Percentiles rank a stretch among this genome's conserved stretches.
Evolutionary conservation across 1,140 invertebrate species (phyloP).

Genomic region (Apolygus lucorum): DNA sequence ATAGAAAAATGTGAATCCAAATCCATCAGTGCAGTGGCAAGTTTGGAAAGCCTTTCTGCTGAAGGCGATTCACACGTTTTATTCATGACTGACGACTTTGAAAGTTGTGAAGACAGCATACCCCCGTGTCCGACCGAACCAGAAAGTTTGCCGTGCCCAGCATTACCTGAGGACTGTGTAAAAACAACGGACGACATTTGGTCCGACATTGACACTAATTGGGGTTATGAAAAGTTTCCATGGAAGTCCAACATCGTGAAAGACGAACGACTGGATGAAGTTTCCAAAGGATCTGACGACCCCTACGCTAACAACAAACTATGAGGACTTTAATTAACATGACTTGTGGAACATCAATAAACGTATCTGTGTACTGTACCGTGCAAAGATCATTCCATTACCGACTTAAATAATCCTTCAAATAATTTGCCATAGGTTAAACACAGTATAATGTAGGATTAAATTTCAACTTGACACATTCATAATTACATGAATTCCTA

Average conservation of each 20-base stretch:
- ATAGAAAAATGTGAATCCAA: background rate
- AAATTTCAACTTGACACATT: background rate
- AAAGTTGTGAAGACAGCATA: constrained; percentile 2
- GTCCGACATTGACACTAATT: constrained; percentile 14
- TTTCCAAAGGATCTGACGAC: background rate
- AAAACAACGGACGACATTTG: background rate
- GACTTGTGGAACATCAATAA: background rate
- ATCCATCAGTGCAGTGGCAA: background rate
- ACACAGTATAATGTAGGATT: background rate
- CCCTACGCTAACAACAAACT: constrained; percentile 8
- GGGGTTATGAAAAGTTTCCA: constrained; percentile 7
- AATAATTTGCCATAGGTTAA: background rate
- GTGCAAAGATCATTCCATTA: background rate
- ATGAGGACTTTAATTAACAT: background rate
- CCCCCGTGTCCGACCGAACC: constrained; percentile 1
- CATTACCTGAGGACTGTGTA: background rate
- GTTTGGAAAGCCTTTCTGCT: background rate
- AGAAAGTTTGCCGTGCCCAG: background rate
- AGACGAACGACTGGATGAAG: background rate
- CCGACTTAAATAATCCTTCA: background rate
- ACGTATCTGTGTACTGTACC: background rate
- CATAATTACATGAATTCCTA: background rate
- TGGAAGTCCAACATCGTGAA: background rate
- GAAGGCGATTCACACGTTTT: background rate
- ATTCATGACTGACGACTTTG: constrained; percentile 1